Base-by-base conservation (phyloP, 2,113 vertebrate genomes). In the Ammospiza nelsoni region DNA sequence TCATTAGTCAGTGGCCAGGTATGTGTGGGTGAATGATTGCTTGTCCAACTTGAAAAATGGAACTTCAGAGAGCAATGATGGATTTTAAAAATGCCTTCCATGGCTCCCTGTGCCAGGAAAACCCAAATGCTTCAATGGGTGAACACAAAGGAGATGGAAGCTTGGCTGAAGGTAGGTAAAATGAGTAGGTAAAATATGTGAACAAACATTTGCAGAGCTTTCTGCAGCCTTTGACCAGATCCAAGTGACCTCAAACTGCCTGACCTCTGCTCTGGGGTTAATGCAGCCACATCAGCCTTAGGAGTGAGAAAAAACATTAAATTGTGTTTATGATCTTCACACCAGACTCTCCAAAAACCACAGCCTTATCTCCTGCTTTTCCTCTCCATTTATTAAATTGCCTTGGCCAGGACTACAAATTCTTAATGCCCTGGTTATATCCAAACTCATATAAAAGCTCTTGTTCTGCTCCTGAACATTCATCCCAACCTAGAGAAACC, bases 1-100 rank as follows among this genome's bases (percentile, higher is more conserved):
- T 96, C 93, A 88, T 97, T 96, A 95, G 94, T 18, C n/a, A 67
- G 55, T 77, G 68, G 55, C 52, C 90, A 95, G 88, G 90, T 90
- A 44, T 39, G 55, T 49, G 85, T 52, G 46, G 68, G 92, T 35
- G 75, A 90, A 86, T 25, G 82, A 55, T 12, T 88, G 52, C 79
- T 78, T 35, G 76, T 67, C 75, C 92, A 87, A 61, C 71, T 86
- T 46, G 78, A 78, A 90, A 95, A 93, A 92, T 3, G 65, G 76
- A 96, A 52, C 66, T 94, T 88, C 37, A 61, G 79, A 92, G 65
- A 92, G 87, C 51, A 77, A 94, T 65, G 37, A 65, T 1, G 1
- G 65, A 21, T 84, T 91, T 95, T 28, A 84, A 95, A 93, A 52
- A 14, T 0, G 2, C 39, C 27, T 92, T 79, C 84, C 74, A 75